Evolutionary conservation across 2,797 vertebrate species (phyloP), one percentile per base, ranked within the genome.

Genomic region (Falco columbarius): DNA sequence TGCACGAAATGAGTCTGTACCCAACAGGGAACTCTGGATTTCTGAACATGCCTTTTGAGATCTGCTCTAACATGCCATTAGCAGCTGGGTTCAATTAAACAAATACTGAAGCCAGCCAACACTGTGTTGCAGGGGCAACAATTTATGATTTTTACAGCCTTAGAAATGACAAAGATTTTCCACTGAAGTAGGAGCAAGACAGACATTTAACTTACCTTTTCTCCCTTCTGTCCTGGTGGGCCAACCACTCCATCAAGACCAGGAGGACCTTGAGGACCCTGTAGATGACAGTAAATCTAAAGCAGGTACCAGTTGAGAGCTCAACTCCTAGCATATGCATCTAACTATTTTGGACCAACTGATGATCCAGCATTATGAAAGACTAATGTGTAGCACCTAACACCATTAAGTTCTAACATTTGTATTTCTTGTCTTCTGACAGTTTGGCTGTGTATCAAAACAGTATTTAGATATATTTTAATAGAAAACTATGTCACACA

Each of bases 171-270:
- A 49, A 82, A 80, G 11, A 51, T 51, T 77, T 96, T 72, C 61
- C 54, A 68, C 26, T 63, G 36, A 51, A 46, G 24, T 20, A 21
- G 40, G 14, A 72, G 47, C 20, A 91, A 81, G 51, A 42, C 32
- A 58, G n/a, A 32, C 6, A 3, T 77, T 59, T 54, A 62, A 85
- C 94, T 85, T 97, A 99, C 99, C 98, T 98, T 98, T 81, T 98
- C 98, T 90, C 99, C 99, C 73, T 98, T 99, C 66, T 55, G 93
- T 42, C 99, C 99, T 7, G 97, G 97, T 93, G 95, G 79, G 13
- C 99, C 99, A 23, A 95, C 92, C 30, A 97, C 91, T 20, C 99
- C 99, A 72, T 99, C 98, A 89, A 59, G 96, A 70, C 99, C 99
- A 96, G 98, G 97, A 36, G 93, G 85, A 81, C 98, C 98, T 65